Base-by-base conservation (phyloP, 2,888 invertebrate genomes). In the Agriotes lineatus region DNA sequence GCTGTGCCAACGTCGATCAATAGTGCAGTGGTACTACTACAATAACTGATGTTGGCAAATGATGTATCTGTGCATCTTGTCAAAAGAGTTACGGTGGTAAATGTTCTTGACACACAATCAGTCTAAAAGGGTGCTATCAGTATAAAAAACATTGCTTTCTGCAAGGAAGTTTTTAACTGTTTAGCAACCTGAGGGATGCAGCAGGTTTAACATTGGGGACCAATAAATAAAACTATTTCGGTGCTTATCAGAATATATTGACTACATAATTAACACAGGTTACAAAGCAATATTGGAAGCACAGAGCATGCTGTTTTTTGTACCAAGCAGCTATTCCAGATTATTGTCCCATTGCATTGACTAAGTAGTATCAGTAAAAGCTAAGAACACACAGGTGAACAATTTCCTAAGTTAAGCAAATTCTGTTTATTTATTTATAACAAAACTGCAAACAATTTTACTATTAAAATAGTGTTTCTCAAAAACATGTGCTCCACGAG, bases 201-300 rank as follows among this genome's bases (percentile, higher is more conserved):
- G n/a, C n/a, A n/a, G n/a, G n/a, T n/a, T n/a, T n/a, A n/a, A n/a
- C n/a, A n/a, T n/a, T n/a, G 37, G 18, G 9, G 16, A 18, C 16
- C 7, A 16, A 25, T 25, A 3, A 52, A 52, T 52, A 52, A 52
- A 33, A 52, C 52, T 18, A 5, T n/a, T 30, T 9, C n/a, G 25
- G 4, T 35, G 52, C 52, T 25, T 52, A 52, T 52, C 52, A 72
- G 56, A 67, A 63, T 76, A 72, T 81, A 80, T 81, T 80, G 76
- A 79, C 82, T 82, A 82, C 81, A 80, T 76, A 69, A 72, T 72
- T 74, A 82, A 82, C 81, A 82, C 79, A 83, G 78, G 80, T 75
- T 79, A 81, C 76, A 78, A 77, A 79, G 80, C 80, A 76, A 71
- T 79, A 76, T 75, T 82, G 83, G 82, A 83, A 83, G 83, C 83